Conservation (phyloP, 2,113 vertebrate species). For the Sturnus vulgaris region DNA sequence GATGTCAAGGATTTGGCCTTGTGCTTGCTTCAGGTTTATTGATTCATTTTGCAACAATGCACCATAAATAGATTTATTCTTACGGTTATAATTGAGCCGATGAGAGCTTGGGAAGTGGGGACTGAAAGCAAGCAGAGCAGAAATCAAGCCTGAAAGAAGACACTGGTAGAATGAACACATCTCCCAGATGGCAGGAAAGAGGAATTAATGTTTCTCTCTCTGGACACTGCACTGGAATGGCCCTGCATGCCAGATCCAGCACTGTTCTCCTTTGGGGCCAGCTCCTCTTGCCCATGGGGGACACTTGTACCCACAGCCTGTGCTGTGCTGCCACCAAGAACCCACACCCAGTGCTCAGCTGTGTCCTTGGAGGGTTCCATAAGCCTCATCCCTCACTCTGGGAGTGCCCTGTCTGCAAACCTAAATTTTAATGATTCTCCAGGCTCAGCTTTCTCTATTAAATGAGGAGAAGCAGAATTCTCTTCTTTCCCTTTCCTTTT, state of each 20-base stretch:
- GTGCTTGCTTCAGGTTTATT: background rate
- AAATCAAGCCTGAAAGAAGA: background rate
- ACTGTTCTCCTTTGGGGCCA: background rate
- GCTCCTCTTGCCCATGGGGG: background rate
- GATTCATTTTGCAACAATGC: constrained; percentile 26
- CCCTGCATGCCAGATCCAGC: background rate
- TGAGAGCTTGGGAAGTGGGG: background rate
- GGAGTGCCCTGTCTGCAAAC: background rate
- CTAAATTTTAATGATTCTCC: background rate
- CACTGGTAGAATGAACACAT: background rate
- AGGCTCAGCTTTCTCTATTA: background rate
- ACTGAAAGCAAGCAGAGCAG: background rate
- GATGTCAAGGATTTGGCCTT: background rate
- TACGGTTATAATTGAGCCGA: background rate
- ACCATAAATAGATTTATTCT: background rate
- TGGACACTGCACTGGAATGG: background rate
- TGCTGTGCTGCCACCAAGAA: background rate
- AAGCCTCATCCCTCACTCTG: background rate
- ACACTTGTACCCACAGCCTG: background rate
- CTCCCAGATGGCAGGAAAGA: background rate
- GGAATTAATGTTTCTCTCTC: background rate
- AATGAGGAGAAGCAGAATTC: background rate
- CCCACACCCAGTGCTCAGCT: background rate
- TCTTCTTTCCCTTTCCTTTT: background rate
- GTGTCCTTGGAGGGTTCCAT: background rate